These are phyloP conservation scores for Meriones unguiculatus DNA, from an alignment of 2,113 vertebrate species.

Conservation along the genomic window DNA sequence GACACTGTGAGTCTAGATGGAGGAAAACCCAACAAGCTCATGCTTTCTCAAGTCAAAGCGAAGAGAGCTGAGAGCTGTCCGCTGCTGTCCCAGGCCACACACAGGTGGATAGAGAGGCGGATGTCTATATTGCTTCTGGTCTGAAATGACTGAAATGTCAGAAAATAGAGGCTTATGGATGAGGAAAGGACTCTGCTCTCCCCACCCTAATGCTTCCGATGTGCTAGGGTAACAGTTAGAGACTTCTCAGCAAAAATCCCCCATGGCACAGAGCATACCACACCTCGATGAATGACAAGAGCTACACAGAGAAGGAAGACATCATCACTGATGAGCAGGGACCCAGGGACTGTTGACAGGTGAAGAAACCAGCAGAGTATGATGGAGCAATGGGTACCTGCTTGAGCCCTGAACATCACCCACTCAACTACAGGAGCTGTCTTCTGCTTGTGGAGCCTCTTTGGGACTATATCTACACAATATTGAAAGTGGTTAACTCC, in stretches of 20 bases:
- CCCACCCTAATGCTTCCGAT: background rate
- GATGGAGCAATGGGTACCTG: fast-evolving
- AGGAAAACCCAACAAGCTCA: background rate
- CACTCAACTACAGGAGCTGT: background rate
- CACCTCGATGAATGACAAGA: background rate
- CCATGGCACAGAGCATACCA: background rate
- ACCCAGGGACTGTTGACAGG: background rate
- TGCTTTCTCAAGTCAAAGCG: background rate
- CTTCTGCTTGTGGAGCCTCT: background rate
- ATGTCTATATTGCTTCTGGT: background rate
- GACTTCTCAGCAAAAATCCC: background rate
- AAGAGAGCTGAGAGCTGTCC: background rate
- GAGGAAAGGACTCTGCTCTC: background rate
- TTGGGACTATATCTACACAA: background rate
- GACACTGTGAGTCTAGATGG: background rate
- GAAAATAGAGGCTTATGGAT: background rate
- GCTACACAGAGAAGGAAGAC: background rate
- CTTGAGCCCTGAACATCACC: background rate
- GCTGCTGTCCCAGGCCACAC: background rate
- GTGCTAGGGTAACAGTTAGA: background rate
- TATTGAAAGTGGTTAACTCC: background rate
- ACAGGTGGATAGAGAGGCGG: background rate
- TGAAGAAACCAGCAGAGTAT: background rate
- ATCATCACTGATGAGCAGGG: background rate
- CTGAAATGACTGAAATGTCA: background rate